Base-by-base conservation (phyloP, 2,113 vertebrate genomes). In the Sigmodon hispidus region DNA sequence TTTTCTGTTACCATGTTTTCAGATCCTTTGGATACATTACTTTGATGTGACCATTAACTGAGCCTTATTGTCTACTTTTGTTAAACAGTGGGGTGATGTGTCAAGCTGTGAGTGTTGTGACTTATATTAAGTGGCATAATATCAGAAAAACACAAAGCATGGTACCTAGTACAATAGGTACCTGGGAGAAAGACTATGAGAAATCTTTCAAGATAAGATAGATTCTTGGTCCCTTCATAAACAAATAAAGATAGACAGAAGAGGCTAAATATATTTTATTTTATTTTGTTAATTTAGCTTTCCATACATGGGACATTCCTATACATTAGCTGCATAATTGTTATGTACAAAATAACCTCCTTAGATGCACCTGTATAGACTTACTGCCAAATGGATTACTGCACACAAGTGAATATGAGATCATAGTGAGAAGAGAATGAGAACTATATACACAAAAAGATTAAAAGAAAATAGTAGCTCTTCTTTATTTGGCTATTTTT, bases 1-100 rank as follows among this genome's bases (percentile, higher is more conserved):
- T 89, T 57, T 43, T 36, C 21, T 10, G 73, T 76, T 34, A n/a
- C 34, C 16, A 19, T 50, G 7, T 40, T 22, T 88, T 87, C 52
- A 85, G n/a, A 70, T 50, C 36, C 1, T 65, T 85, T 55, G 43
- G 24, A 91, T 1, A 7, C 13, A 52, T 89, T 34, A 1, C 12
- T 85, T 57, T 9, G 9, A 6, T 55, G 29, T 77, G 36, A 59
- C 4, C 5, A 1, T 63, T 93, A 45, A 52, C 57, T 76, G 29
- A 90, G 1, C 4, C 12, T 57, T 87, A 63, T 21, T 79, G 87
- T 87, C 12, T 2, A 59, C 55, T 76, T 87, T 11, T 79, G 22
- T 69, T 50, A 87, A 87, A 59, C 1, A 3, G 5, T 26, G 0
- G 0, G 0, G 5, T 45, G 24, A 5, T 16, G 4, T 50, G 3